phyloP scores from a whole-genome alignment of 2,113 vertebrate genomes.

The Eptatretus burgeri region DNA sequence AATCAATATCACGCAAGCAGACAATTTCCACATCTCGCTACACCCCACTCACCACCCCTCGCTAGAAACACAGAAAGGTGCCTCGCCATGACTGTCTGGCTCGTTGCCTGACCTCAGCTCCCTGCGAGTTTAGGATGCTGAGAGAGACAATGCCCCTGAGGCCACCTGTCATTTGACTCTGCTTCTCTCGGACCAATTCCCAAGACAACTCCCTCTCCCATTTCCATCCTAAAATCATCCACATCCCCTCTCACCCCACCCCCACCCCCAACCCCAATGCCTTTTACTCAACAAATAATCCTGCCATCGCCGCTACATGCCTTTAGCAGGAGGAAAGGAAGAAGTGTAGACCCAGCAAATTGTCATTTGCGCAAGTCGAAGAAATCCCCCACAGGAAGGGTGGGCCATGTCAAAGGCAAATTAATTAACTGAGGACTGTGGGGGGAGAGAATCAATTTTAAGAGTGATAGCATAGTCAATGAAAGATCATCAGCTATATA shows the following conservation, averaged over 20 bases:
- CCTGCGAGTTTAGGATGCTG: slow-evolving; percentile 3
- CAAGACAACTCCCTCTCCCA: neutral
- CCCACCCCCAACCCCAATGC: no score
- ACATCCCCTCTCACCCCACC: no score
- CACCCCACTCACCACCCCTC: slow-evolving; percentile 4
- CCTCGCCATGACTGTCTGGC: slow-evolving; percentile 4
- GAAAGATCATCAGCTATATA: slow-evolving; percentile 99
- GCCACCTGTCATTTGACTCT: slow-evolving; percentile 4
- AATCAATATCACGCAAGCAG: slow-evolving; percentile 4
- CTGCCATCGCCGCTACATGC: no score
- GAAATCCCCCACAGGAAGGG: slow-evolving; percentile 40
- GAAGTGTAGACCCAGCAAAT: neutral
- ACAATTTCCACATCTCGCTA: slow-evolving; percentile 2
- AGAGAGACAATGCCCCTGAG: slow-evolving; percentile 4
- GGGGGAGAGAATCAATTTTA: slow-evolving; percentile 98
- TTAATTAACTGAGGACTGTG: slow-evolving; percentile 99
- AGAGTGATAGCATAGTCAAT: slow-evolving; percentile 99
- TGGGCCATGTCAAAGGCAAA: slow-evolving; percentile 93
- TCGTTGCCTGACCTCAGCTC: slow-evolving; percentile 3
- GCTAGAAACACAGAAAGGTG: neutral
- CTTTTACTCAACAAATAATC: no score
- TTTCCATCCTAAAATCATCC: neutral
- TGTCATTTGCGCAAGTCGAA: slow-evolving; percentile 93
- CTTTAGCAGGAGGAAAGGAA: no score
- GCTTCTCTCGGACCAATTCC: slow-evolving; percentile 2